Evolutionary conservation across 2,888 invertebrate species (phyloP).

Genomic region (Eupithecia exiguata): DNA sequence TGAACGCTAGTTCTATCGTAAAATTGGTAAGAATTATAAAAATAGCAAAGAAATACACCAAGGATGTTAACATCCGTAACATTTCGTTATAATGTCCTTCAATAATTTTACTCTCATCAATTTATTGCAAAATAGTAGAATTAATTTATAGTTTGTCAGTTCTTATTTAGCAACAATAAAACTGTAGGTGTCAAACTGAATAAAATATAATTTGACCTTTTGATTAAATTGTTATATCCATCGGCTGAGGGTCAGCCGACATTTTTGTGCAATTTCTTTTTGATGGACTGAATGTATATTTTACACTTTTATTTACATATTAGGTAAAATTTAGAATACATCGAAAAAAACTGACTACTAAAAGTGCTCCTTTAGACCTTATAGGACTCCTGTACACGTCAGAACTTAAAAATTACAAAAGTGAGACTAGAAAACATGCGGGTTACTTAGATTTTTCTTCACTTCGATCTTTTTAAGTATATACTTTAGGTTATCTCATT

Average conservation of each 20-base stretch:
- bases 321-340: too few species aligned
- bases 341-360: too few species aligned
- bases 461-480: too few species aligned
- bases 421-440: too few species aligned
- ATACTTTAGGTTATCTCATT: too few species aligned
- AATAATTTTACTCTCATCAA: conserved; percentile 20
- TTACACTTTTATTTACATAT: neutral
- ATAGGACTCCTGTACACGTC: too few species aligned
- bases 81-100: conserved; percentile 22
- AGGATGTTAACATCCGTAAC: conserved; percentile 13
- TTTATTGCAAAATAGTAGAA: conserved; percentile 24
- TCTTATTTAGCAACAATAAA: conserved; percentile 36
- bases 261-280: conserved; percentile 24
- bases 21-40: neutral
- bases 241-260: conserved; percentile 26
- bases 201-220: conserved; percentile 38
- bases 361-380: too few species aligned
- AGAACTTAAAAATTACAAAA: too few species aligned
- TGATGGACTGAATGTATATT: neutral
- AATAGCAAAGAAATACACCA: neutral
- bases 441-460: too few species aligned
- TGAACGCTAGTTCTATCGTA: neutral
- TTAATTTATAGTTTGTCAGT: conserved; percentile 29
- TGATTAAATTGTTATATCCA: conserved; percentile 14
- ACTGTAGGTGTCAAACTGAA: conserved; percentile 37